A percentile compares a stretch with the other conserved stretches of the same genome.
Evolutionary conservation across 2,888 invertebrate genomes (phyloP).

Genomic region (Tenthredo notha): DNA sequence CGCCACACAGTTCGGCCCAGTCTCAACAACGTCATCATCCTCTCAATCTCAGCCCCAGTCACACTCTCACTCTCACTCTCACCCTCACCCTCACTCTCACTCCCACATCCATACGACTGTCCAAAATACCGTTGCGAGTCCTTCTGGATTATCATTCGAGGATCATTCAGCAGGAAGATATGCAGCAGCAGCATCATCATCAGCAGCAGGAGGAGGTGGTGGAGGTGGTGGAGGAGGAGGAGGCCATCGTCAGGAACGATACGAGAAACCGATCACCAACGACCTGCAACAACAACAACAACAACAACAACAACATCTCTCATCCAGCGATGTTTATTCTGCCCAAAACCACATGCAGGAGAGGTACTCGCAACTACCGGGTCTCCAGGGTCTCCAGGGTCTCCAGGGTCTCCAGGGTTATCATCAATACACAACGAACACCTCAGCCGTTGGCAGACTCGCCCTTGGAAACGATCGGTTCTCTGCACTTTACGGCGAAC

Average conservation of each 20-base stretch:
- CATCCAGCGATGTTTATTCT: constrained; percentile 47
- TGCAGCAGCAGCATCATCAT: constrained; percentile 48
- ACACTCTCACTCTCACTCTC: constrained; percentile 31
- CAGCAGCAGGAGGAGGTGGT: constrained; percentile 69
- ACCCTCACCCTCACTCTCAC: constrained; percentile 35
- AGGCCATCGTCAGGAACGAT: constrained; percentile 60
- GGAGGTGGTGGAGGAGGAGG: constrained; percentile 74
- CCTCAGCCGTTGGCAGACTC: constrained; percentile 60
- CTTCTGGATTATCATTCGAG: constrained; percentile 27
- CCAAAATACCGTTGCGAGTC: background rate
- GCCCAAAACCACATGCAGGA: constrained; percentile 14
- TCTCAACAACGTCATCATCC: constrained; percentile 45
- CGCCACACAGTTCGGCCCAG: constrained; percentile 72
- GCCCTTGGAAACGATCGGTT: constrained; percentile 63
- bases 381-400: constrained; percentile 58
- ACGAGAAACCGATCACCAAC: constrained; percentile 66
- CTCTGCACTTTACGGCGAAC: constrained; percentile 64
- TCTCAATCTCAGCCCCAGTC: constrained; percentile 35
- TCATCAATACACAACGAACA: constrained; percentile 63
- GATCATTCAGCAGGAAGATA: constrained; percentile 16
- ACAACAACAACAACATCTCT: constrained; percentile 52
- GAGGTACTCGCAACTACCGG: constrained; percentile 48
- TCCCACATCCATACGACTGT: constrained; percentile 35
- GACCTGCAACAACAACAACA: constrained; percentile 54
- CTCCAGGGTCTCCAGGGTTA: constrained; percentile 62